Evolutionary conservation across 1,140 invertebrate genomes (phyloP), one percentile per base, ranked within the genome.

Genomic region (Trypoxylus dichotomus): DNA sequence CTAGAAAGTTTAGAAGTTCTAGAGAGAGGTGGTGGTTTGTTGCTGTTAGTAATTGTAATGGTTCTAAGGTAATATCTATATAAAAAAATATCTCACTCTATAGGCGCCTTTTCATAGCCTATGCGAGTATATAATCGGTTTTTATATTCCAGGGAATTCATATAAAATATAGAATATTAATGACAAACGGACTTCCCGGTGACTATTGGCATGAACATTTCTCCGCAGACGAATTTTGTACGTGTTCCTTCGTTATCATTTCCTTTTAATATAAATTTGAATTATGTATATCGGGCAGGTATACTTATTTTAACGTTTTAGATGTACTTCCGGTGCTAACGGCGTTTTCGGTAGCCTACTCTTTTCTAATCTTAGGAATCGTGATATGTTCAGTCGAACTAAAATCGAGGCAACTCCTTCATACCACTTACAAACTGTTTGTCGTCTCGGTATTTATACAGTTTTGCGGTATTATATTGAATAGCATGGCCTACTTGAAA

Each of bases 141-240:
- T 58, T 60, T 60, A 1, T n/a, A 68, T 68, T 68, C 24, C 82
- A 92, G 90, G 93, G 93, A 7, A 85, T 94, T 71, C 89, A 92
- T 80, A 82, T 94, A 1, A 89, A 88, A 60, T 95, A 95, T 82
- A 88, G 89, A 77, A 90, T 95, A 78, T 85, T 91, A 73, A 90
- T 97, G 93, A 96, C 94, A 0, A 97, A 97, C 87, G 94, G 93
- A 7, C 87, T 90, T 1, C 87, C 89, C 13, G 91, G 91, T 0
- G 92, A 94, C 84, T 92, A 93, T 80, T 95, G 94, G 92, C 91
- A 92, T 82, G 90, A 94, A 83, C 95, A 97, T 85, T 96, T 96
- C 84, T 97, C 95, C 0, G 95, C 95, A 47, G 96, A 97, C 86
- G 94, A 97, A 89, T 96, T 97, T 86, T 96, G 95, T 95, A 90